These are phyloP conservation scores for Laupala kohalensis DNA, from an alignment of 1,140 invertebrate species.

Conservation along the genomic window DNA sequence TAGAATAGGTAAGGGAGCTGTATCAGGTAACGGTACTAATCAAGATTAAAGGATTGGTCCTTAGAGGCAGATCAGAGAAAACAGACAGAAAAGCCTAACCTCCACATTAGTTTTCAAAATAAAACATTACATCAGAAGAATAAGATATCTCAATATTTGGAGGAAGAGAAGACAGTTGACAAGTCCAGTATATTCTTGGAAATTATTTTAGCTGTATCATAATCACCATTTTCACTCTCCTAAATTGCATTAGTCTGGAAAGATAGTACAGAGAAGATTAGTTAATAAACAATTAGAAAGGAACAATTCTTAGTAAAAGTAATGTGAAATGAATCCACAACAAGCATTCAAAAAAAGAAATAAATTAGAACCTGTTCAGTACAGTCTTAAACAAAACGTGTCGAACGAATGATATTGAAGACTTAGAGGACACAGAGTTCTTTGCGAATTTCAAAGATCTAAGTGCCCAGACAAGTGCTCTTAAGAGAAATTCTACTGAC, in stretches of 20 bases:
- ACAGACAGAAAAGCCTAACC: no score
- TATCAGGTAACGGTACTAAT: no score
- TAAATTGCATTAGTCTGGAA: background rate
- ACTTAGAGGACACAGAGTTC: background rate
- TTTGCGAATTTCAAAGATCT: background rate
- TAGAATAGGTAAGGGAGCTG: no score
- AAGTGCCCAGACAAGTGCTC: background rate
- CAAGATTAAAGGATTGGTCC: no score
- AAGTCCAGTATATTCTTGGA: background rate
- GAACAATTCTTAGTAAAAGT: background rate
- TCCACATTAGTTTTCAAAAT: no score
- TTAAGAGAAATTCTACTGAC: background rate
- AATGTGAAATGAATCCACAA: background rate
- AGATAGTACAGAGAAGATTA: background rate
- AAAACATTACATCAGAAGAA: background rate
- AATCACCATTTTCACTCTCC: background rate
- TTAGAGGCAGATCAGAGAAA: no score
- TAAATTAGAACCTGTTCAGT: background rate
- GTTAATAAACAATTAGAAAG: background rate
- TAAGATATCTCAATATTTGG: background rate
- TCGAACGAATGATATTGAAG: background rate
- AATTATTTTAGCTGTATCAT: background rate
- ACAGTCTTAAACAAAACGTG: background rate
- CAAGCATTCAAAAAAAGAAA: background rate
- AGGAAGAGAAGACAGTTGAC: background rate